phyloP scores from a whole-genome alignment of 2,113 vertebrate genomes.

The Toxotes jaculatrix region DNA sequence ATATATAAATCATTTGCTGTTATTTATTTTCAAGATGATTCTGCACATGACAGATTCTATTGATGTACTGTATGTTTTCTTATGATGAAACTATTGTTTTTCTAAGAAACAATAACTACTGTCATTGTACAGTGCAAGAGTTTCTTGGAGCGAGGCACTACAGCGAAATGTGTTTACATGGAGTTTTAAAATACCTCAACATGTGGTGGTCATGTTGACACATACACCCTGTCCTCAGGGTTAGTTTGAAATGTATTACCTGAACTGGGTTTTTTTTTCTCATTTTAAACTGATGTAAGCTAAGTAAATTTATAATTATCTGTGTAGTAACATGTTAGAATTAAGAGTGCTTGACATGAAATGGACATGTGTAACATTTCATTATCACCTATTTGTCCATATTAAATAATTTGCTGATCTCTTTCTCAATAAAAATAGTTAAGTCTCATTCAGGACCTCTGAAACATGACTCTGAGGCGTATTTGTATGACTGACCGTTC shows the following conservation, averaged over 20 bases:
- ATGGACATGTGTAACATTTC: not conserved
- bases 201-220: not conserved
- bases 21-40: constrained; percentile 12
- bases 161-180: constrained; percentile 26
- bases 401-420: not conserved
- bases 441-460: not conserved
- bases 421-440: not conserved
- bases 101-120: not conserved
- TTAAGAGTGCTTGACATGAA: not conserved
- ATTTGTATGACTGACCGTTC: not conserved
- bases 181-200: constrained; percentile 5
- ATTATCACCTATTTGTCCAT: not conserved
- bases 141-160: not conserved
- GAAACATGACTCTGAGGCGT: not conserved
- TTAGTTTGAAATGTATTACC: not conserved
- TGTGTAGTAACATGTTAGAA: not conserved
- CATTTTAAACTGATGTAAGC: not conserved
- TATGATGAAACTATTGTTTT: constrained; percentile 3
- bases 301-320: not conserved
- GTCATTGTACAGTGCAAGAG: not conserved
- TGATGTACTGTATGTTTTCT: not conserved
- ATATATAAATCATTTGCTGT: constrained; percentile 6
- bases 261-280: not conserved
- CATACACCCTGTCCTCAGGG: not conserved
- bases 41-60: not conserved